Percentiles rank a stretch among this genome's conserved stretches.
phyloP scores from a whole-genome alignment of 2,888 invertebrate genomes.

The Ashinkailepas kermadecensis region DNA sequence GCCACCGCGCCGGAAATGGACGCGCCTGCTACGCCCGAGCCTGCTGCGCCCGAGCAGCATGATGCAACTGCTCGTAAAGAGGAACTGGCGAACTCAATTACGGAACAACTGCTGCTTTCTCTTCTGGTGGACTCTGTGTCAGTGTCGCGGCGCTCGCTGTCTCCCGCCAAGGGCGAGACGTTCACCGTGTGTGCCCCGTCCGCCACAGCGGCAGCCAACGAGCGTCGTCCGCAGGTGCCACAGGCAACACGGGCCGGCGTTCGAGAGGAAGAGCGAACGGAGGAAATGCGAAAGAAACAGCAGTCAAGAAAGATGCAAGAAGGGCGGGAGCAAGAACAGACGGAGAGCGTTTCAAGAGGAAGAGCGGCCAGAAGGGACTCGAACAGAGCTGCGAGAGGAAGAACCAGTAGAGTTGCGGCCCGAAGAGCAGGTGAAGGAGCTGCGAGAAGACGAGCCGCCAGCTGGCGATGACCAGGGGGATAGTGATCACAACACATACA shows the following conservation, averaged over 20 bases:
- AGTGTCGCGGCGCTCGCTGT: background rate
- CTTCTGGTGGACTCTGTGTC: background rate
- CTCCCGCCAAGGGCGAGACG: background rate
- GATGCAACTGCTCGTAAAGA: background rate
- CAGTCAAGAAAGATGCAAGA: too few relatives aligned
- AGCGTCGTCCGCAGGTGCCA: too few relatives aligned
- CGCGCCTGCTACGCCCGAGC: background rate
- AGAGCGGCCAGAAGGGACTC: background rate
- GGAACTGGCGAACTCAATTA: background rate
- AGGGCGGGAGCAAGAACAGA: background rate
- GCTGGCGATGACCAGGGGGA: background rate
- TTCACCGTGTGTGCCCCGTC: background rate
- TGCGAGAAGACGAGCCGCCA: background rate
- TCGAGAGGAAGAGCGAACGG: too few relatives aligned
- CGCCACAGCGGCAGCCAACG: too few relatives aligned
- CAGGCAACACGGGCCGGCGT: too few relatives aligned
- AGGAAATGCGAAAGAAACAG: too few relatives aligned
- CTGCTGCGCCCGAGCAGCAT: background rate
- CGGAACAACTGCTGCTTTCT: background rate
- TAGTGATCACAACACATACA: background rate
- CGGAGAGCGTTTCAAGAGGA: background rate
- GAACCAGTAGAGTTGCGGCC: background rate
- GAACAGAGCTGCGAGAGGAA: background rate
- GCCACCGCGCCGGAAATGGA: too few relatives aligned
- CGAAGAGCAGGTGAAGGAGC: background rate